These are phyloP conservation scores for Haliaeetus leucogaster DNA, from an alignment of 2,113 vertebrate species.

Conservation along the genomic window DNA sequence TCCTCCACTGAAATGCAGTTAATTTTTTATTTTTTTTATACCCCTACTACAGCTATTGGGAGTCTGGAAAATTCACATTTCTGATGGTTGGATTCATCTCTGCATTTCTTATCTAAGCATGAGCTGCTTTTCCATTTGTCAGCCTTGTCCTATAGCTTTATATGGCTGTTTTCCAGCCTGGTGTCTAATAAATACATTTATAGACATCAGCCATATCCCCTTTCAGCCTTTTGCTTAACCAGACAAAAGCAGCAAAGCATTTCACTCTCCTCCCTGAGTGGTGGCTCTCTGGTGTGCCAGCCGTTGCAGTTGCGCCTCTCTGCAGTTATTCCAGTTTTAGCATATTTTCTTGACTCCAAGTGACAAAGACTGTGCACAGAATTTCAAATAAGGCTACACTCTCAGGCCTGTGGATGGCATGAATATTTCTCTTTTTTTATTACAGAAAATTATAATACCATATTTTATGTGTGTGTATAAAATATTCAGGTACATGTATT, in stretches of 20 bases:
- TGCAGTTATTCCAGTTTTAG: not conserved
- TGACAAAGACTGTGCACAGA: not conserved
- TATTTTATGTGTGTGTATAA: not conserved
- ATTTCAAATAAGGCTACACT: not conserved
- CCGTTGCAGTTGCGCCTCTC: not conserved
- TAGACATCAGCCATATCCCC: not conserved
- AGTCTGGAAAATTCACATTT: not conserved
- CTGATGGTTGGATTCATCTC: not conserved
- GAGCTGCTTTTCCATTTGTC: not conserved
- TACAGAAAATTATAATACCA: not conserved
- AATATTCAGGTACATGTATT: not conserved
- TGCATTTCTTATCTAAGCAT: not conserved
- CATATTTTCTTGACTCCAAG: not conserved
- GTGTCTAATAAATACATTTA: conserved; percentile 1
- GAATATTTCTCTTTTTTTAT: not conserved
- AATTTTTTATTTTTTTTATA: not conserved
- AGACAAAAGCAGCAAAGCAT: not conserved
- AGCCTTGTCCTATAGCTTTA: not conserved
- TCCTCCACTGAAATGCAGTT: not conserved
- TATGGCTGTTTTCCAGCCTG: not conserved
- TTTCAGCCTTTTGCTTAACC: not conserved
- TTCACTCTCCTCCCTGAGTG: not conserved
- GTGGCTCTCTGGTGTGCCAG: not conserved
- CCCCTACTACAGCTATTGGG: not conserved
- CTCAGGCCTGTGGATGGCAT: not conserved